Percentiles rank a stretch among this genome's conserved stretches.
These are phyloP conservation scores for Hoplias malabaricus DNA, from an alignment of 2,113 vertebrate genomes.

Conservation along the genomic window DNA sequence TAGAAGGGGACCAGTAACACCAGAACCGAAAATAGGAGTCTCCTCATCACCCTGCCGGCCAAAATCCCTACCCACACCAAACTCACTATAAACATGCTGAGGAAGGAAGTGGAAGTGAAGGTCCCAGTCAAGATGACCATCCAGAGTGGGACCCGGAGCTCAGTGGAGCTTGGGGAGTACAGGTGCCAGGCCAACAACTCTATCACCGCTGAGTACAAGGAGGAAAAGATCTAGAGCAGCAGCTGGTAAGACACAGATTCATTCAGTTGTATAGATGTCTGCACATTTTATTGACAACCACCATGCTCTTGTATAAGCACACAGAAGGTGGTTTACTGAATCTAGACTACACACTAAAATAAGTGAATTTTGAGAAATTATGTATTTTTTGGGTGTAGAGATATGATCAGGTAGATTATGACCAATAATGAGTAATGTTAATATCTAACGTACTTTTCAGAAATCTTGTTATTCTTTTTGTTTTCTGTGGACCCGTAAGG, in stretches of 20 bases:
- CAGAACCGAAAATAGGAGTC: neutral
- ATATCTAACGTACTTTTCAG: too few relatives aligned
- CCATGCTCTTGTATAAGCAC: too few relatives aligned
- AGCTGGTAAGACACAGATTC: neutral
- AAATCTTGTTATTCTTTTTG: too few relatives aligned
- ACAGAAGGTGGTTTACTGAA: too few relatives aligned
- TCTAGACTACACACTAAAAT: too few relatives aligned
- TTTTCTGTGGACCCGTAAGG: too few relatives aligned
- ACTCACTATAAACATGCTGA: conserved; percentile 5
- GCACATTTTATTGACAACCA: too few relatives aligned
- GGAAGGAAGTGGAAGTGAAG: neutral
- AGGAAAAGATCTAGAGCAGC: conserved; percentile 5
- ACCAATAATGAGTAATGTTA: too few relatives aligned
- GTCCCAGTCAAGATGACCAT: conserved; percentile 36
- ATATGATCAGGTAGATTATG: too few relatives aligned
- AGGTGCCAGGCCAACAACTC: neutral
- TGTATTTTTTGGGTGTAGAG: too few relatives aligned
- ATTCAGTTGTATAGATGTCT: too few relatives aligned
- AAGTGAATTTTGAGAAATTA: too few relatives aligned
- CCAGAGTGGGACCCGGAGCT: neutral
- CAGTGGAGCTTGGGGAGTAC: conserved; percentile 13
- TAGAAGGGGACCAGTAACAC: conserved; percentile 17
- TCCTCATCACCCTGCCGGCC: neutral
- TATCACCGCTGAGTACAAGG: neutral
- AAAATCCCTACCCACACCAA: conserved; percentile 16